Evolutionary conservation across 2,888 invertebrate genomes (phyloP).

Genomic region (Hydraecia micacea): DNA sequence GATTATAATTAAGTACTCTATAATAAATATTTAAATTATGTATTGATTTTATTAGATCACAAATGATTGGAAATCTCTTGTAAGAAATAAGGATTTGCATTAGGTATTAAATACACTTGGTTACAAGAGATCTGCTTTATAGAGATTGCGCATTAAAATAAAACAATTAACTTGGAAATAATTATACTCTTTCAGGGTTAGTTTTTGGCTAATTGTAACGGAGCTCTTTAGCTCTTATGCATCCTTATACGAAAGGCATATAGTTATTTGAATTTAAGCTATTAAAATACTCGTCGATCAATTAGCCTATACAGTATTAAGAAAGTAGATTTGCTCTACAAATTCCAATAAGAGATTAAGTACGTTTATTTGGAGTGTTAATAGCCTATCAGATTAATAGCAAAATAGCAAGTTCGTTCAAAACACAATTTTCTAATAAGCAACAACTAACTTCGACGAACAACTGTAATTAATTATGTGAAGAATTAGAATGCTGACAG

Average conservation of each 20-base stretch:
- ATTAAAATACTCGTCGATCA: background rate
- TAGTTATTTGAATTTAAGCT: background rate
- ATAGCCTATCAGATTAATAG: background rate
- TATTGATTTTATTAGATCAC: conserved; percentile 7
- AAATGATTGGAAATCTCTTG: background rate
- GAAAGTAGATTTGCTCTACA: background rate
- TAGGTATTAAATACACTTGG: background rate
- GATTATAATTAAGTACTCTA: background rate
- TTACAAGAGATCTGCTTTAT: too few species aligned
- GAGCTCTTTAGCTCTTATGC: background rate
- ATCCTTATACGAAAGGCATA: background rate
- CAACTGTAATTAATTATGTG: conserved; percentile 51
- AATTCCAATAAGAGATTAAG: background rate
- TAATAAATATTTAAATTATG: conserved; percentile 18
- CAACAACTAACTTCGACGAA: conserved; percentile 4
- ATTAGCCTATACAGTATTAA: background rate
- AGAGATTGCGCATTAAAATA: background rate
- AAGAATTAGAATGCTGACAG: conserved; percentile 51
- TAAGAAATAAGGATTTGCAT: conserved; percentile 7
- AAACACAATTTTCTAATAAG: conserved; percentile 8
- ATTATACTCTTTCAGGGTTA: background rate
- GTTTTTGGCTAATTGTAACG: background rate
- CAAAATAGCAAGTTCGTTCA: background rate
- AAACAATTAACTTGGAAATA: background rate
- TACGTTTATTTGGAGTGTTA: background rate